These are phyloP conservation scores for Lomographa bimaculata DNA, from an alignment of 2,888 invertebrate genomes.

Conservation along the genomic window DNA sequence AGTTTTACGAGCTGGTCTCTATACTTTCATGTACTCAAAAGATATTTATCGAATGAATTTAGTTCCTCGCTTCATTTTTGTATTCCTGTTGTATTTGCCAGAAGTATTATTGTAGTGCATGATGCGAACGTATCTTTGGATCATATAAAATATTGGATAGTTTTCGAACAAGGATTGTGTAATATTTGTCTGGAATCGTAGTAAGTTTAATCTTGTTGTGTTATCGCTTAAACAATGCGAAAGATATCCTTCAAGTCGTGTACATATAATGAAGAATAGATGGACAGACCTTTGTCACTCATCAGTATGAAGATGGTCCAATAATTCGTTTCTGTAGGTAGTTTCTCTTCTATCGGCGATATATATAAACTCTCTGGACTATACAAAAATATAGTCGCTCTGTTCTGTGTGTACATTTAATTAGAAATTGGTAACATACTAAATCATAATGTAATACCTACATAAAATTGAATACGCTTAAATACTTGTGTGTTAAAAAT, in stretches of 20 bases:
- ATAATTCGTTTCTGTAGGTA: conserved; percentile 72
- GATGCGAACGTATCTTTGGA: conserved; percentile 5
- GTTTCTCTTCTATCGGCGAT: conserved; percentile 66
- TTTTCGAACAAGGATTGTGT: background rate
- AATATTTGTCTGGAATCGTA: background rate
- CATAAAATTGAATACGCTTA: conserved; percentile 71
- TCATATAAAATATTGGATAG: background rate
- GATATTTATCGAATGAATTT: conserved; percentile 61
- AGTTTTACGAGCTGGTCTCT: conserved; percentile 78
- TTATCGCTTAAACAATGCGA: background rate
- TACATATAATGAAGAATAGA: conserved; percentile 9
- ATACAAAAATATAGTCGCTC: conserved; percentile 34
- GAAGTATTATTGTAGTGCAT: conserved; percentile 30
- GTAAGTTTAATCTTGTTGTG: too few relatives aligned
- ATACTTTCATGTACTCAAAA: conserved; percentile 74
- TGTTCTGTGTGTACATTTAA: conserved; percentile 43
- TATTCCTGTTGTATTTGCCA: conserved; percentile 33
- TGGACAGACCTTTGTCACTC: conserved; percentile 36
- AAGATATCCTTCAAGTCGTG: conserved; percentile 8
- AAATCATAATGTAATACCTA: conserved; percentile 47
- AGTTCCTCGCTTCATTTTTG: conserved; percentile 55
- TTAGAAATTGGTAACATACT: conserved; percentile 44
- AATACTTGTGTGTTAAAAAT: conserved; percentile 77
- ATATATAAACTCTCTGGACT: conserved; percentile 29
- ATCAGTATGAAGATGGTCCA: conserved; percentile 52